Conservation (phyloP, 1,140 invertebrate genomes). For the Mycetomoellerius zeteki region DNA sequence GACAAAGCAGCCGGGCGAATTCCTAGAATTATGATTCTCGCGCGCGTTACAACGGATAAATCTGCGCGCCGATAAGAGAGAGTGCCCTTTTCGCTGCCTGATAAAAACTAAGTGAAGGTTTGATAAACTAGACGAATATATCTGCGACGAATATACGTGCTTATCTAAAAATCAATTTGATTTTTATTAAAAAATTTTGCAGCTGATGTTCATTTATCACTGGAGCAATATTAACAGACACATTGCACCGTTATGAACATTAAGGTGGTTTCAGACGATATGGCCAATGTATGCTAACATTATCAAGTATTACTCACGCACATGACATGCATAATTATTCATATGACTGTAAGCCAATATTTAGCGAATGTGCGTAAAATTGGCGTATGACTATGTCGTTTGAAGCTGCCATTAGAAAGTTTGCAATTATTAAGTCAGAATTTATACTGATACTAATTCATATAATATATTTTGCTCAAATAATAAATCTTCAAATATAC, state of each 20-base stretch:
- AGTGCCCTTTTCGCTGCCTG: not conserved
- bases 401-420: not conserved
- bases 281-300: too few relatives aligned
- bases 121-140: not conserved
- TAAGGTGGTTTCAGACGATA: too few relatives aligned
- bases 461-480: not conserved
- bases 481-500: not conserved
- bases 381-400: too few relatives aligned
- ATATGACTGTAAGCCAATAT: too few relatives aligned
- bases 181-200: not conserved
- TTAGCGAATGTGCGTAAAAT: too few relatives aligned
- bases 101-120: constrained; percentile 26
- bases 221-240: not conserved
- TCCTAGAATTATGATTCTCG: constrained; percentile 39
- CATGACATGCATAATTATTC: too few relatives aligned
- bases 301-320: too few relatives aligned
- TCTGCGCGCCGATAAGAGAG: constrained; percentile 43
- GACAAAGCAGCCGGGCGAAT: constrained; percentile 49
- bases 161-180: not conserved
- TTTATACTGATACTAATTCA: not conserved
- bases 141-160: too few relatives aligned
- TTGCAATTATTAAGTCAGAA: not conserved
- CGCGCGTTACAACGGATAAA: constrained; percentile 30
- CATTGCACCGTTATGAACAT: too few relatives aligned
- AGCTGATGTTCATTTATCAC: not conserved